Conservation (phyloP, 2,113 vertebrate genomes). For the Urocolius indicus region DNA sequence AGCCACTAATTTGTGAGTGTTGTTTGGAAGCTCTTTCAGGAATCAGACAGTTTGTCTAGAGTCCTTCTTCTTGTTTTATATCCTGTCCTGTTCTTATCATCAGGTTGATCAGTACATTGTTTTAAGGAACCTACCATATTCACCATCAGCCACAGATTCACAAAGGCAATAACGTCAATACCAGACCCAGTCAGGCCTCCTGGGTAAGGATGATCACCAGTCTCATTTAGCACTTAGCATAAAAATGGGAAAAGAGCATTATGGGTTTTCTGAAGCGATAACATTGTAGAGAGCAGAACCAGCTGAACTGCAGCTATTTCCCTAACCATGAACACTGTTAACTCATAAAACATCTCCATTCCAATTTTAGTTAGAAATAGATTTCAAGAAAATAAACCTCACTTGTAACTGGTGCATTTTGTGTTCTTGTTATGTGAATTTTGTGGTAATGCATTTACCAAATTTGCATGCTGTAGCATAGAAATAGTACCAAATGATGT, state of each 20-base stretch:
- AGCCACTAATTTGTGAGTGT: neutral
- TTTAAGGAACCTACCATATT: neutral
- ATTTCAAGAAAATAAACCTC: neutral
- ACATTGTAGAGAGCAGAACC: neutral
- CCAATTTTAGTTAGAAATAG: neutral
- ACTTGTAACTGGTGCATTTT: neutral
- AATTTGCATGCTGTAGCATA: neutral
- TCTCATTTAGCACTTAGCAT: slow-evolving; percentile 20
- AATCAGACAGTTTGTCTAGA: neutral
- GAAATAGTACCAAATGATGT: neutral
- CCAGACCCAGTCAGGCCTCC: neutral
- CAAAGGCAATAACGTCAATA: neutral
- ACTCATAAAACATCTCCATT: neutral
- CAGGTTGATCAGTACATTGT: neutral
- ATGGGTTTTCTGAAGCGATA: neutral
- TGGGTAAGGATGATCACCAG: neutral
- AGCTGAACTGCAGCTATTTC: neutral
- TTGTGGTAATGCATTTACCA: neutral
- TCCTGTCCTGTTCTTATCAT: neutral
- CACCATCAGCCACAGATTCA: neutral
- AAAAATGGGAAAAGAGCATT: neutral
- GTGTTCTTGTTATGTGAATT: neutral
- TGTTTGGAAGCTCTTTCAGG: neutral
- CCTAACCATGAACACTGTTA: neutral
- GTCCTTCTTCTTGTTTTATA: neutral